Base-by-base conservation (phyloP, 2,113 vertebrate species). In the Oophaga pumilio region DNA sequence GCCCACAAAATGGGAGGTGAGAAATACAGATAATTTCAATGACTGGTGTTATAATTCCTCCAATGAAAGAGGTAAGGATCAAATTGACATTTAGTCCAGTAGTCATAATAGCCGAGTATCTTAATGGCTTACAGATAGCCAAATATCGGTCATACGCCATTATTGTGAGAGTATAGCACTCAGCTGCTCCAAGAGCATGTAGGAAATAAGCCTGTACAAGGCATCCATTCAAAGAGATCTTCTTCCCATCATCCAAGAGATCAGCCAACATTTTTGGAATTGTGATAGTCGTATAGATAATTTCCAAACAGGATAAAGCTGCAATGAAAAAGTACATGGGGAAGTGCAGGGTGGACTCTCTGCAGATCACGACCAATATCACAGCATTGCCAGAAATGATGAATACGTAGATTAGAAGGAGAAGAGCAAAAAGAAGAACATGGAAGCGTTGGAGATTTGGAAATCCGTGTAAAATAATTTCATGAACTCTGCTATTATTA, bases 401-500 rank as follows among this genome's bases (percentile, higher is more conserved):
- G 28, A 82, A 66, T 8, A 84, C 6, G 43, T 82, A 87, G 12
- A 87, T 87, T 57, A 84, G 13, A n/a, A 92, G 82, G 1, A 92
- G 43, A 7, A 91, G 43, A 52, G 88, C 14, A 4, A 92, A 92
- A 12, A 93, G 84, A 0, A 89, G 87, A 43, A 0, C 24, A n/a
- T 91, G 89, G 6, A 88, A 20, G 5, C 81, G 88, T 22, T 90
- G 90, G 0, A 92, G 86, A 4, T 78, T 78, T 24, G 91, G 92
- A 18, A 92, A 93, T 18, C 90, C 92, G 76, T 89, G 12, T n/a
- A 93, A 88, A 14, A 91, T 60, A 71, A 93, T 91, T 62, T 93
- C 91, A 59, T 71, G 89, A 15, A 93, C 89, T 26, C 73, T 68
- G 82, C 90, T 92, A 87, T 52, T 2, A 52, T 83, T 83, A 49